Evolutionary conservation across 1,140 invertebrate species (phyloP), one percentile per base, ranked within the genome.

Genomic region (Zaprionus ornatus): DNA sequence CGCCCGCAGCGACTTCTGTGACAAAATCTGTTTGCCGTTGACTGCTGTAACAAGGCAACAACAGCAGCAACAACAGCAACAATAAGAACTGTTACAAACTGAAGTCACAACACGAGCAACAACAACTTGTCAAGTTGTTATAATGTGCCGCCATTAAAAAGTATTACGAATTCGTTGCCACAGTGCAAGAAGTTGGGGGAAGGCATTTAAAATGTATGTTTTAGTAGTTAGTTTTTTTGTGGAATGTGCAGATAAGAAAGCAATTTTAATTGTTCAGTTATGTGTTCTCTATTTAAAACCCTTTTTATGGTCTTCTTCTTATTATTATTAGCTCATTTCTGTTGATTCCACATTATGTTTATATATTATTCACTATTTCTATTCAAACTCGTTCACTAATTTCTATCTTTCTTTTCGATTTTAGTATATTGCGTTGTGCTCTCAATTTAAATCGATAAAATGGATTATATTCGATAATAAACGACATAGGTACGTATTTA

Each of bases 1-100:
- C 57, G 84, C 84, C 80, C 71, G 84, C 55, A 61, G 84, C 80
- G 56, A 48, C 45, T 83, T 74, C 55, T 87, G 60, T 87, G 80
- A 87, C 83, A 87, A 88, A 87, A 87, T 87, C 80, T 78, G 77
- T 83, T 88, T 82, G 82, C 80, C 66, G 83, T 88, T 83, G 84
- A 83, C 80, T 83, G 83, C 73, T 76, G 40, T 82, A 80, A 82
- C 75, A 76, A 67, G 52, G 72, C 67, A 73, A 73, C 70, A 78
- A 59, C 75, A 77, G 68, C 70, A 77, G 25, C 35, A 64, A 17
- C 52, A 50, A 37, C 45, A 60, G 25, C 55, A 50, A 60, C 72
- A 55, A 32, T 77, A 27, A 40, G 37, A 15, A 40, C 37, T 6
- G 37, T n/a, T n/a, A n/a, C 40, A 45, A 45, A 45, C 40, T 45